Evolutionary conservation across 2,113 vertebrate species (phyloP), one percentile per base, ranked within the genome.

Genomic region (Sylvia atricapilla): DNA sequence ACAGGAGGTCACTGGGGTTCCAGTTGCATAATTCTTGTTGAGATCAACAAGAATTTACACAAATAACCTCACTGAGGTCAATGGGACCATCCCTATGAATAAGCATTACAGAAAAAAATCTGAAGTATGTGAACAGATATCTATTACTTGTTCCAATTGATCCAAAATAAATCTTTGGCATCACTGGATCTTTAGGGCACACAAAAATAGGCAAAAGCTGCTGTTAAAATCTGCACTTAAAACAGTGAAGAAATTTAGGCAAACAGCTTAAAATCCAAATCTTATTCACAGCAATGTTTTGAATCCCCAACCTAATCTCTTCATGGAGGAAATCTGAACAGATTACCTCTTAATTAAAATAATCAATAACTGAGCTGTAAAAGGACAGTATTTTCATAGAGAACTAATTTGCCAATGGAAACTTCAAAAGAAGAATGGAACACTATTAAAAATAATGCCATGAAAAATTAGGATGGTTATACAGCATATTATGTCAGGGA

Each of bases 1-100:
- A 67, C n/a, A 67, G 85, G 67, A 92, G 91, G 74, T 95, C 88
- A 87, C 33, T 66, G 50, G 70, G 70, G 63, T 58, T 91, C 78
- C 58, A 87, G 74, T 80, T 83, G 69, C 74, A 67, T 66, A 95
- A 87, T 91, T 95, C 81, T 95, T 87, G 37, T 69, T 55, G 53
- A 89, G 77, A 84, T 69, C 79, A 91, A 89, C 56, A 73, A 84
- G 75, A 95, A 91, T 84, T 95, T 91, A 85, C 31, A 69, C 44
- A 81, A 97, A 84, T 77, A 94, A 92, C 67, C 84, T 89, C 73
- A 84, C 9, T 83, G 70, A 89, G 87, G 74, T 84, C 83, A 90
- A 20, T 27, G 30, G 28, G 73, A 94, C 69, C 37, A 66, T 84
- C 53, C n/a, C 41, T 50, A 62, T 62, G 67, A 89, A 89, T n/a